Conservation (phyloP, 2,113 vertebrate species). For the Raphicerus campestris region DNA sequence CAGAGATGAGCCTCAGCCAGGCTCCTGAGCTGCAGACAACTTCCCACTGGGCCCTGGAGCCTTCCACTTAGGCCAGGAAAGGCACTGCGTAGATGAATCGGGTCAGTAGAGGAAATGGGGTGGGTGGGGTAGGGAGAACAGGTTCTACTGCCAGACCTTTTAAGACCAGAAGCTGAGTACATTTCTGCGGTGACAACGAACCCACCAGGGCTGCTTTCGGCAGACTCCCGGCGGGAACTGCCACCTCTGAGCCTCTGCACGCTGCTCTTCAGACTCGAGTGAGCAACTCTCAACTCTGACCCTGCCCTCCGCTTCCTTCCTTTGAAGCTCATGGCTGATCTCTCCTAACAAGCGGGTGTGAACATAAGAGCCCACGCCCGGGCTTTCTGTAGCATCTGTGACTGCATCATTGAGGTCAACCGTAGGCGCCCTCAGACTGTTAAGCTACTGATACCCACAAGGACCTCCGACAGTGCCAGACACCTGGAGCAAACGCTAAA, state of each 20-base stretch:
- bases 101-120: background rate
- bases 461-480: background rate
- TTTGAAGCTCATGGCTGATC: background rate
- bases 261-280: background rate
- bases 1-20: background rate
- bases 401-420: background rate
- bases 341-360: background rate
- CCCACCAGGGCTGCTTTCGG: background rate
- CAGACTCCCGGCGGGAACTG: background rate
- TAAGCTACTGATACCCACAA: background rate
- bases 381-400: background rate
- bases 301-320: background rate
- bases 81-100: background rate
- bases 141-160: background rate
- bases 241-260: background rate
- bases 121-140: background rate
- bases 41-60: background rate
- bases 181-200: background rate
- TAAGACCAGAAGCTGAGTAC: background rate
- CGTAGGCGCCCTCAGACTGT: background rate
- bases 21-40: background rate
- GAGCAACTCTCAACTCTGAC: background rate
- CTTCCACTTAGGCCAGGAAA: background rate
- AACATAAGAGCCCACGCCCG: background rate
- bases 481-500: background rate